These are phyloP conservation scores for Strigops habroptila DNA, from an alignment of 2,113 vertebrate species.

Conservation along the genomic window DNA sequence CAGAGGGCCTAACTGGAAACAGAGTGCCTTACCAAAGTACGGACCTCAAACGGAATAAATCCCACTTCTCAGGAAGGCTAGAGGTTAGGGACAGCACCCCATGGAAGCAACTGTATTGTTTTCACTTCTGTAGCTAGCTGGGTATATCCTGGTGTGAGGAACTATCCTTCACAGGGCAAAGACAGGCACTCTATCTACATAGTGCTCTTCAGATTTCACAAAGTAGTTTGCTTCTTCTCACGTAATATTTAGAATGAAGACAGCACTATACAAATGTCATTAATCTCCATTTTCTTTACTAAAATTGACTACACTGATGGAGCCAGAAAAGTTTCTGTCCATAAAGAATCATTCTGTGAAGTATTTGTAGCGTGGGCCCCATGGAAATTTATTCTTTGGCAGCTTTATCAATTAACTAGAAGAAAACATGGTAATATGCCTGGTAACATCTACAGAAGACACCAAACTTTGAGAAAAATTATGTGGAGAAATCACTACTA, in stretches of 20 bases:
- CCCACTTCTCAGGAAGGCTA: not conserved
- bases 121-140: not conserved
- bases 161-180: not conserved
- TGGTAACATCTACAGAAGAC: not conserved
- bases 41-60: not conserved
- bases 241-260: not conserved
- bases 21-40: not conserved
- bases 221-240: not conserved
- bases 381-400: not conserved
- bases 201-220: not conserved
- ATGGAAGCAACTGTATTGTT: not conserved
- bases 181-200: not conserved
- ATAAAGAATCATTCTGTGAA: not conserved
- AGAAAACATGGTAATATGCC: not conserved
- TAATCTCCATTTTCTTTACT: conserved; percentile 5
- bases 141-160: not conserved
- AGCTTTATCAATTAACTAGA: not conserved
- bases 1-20: not conserved
- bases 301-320: not conserved
- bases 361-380: not conserved
- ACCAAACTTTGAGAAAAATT: not conserved
- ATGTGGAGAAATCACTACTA: not conserved
- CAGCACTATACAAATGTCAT: not conserved
- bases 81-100: not conserved
- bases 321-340: conserved; percentile 2